Base-by-base conservation (phyloP, 30 jellyfish, hydroid and myxozoan species). In the Nemopilema nomurai region DNA sequence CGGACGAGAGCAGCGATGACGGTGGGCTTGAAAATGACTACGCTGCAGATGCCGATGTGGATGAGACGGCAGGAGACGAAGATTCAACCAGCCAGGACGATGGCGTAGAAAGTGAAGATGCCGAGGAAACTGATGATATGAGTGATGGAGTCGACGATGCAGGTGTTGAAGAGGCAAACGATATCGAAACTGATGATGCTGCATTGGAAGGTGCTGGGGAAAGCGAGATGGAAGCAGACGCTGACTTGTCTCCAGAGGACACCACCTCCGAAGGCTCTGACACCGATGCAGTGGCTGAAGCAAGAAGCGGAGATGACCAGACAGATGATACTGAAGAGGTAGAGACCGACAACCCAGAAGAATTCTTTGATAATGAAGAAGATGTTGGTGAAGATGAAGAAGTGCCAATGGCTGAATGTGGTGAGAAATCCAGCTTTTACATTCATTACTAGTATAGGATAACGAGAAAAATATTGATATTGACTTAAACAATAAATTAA, bases 311-410 rank as follows among this genome's bases (percentile, higher is more conserved):
- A 17, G 74, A 33, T 20, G 52, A 16, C 63, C 65, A 23, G 4
- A 22, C 69, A 41, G 51, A 49, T 25, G 41, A 49, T 1, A 8
- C 64, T 4, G 80, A 83, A 64, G 81, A 51, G 22, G 81, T 24
- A 26, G 92, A 83, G 20, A 69, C 7, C 1, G 30, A 86, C 0
- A 62, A 71, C 57, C 92, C 92, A 1, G 86, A 83, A 25, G 92
- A 83, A 23, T 83, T 50, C 51, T 83, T 83, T 83, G 92, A 83
- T 72, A 70, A 64, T 18, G 92, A 70, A 53, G 92, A 83, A n/a
- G 92, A 83, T 27, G 92, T 70, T 51, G 77, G 53, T 28, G 83
- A 68, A 7, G 73, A 70, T 20, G 80, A 83, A 25, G 92, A 83
- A 20, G 71, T 64, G 8, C 85, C 85, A 4, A 19, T 83, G 20